These are phyloP conservation scores for Aporophyla nigra DNA, from an alignment of 2,888 invertebrate genomes.

Conservation along the genomic window DNA sequence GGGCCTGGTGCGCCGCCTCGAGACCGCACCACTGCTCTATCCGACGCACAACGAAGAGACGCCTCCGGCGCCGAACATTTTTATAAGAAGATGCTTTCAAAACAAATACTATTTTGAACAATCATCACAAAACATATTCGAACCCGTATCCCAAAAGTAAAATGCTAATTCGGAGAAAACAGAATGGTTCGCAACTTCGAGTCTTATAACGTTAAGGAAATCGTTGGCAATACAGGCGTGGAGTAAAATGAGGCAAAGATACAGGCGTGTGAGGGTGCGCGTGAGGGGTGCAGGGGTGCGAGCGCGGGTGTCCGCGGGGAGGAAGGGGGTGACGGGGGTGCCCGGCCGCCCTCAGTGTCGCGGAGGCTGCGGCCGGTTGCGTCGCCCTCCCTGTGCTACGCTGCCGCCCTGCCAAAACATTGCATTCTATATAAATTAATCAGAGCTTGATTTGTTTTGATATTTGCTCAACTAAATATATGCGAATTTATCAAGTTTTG, in stretches of 20 bases:
- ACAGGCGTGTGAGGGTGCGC: slow-evolving; percentile 78
- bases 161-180: slow-evolving; percentile 68
- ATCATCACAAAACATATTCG: slow-evolving; percentile 20
- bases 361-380: slow-evolving; percentile 88
- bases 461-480: slow-evolving; percentile 54
- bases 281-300: slow-evolving; percentile 68
- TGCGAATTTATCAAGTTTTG: slow-evolving; percentile 37
- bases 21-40: slow-evolving; percentile 62
- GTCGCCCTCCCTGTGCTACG: slow-evolving; percentile 83
- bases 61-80: background rate
- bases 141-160: slow-evolving; percentile 42
- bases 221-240: slow-evolving; percentile 82
- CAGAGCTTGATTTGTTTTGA: slow-evolving; percentile 62
- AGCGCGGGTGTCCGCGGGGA: slow-evolving; percentile 61
- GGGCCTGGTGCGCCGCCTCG: slow-evolving; percentile 58
- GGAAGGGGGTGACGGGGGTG: slow-evolving; percentile 63
- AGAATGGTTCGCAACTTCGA: slow-evolving; percentile 67
- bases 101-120: slow-evolving; percentile 16
- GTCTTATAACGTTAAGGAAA: slow-evolving; percentile 80
- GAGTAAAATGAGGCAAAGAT: slow-evolving; percentile 87
- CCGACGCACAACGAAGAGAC: slow-evolving; percentile 41
- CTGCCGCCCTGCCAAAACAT: slow-evolving; percentile 78
- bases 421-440: slow-evolving; percentile 70
- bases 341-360: slow-evolving; percentile 84
- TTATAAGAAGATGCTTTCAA: slow-evolving; percentile 4